Percentiles rank a stretch among this genome's conserved stretches.
phyloP scores from a whole-genome alignment of 2,888 invertebrate genomes.

The Nemoura dubitans region DNA sequence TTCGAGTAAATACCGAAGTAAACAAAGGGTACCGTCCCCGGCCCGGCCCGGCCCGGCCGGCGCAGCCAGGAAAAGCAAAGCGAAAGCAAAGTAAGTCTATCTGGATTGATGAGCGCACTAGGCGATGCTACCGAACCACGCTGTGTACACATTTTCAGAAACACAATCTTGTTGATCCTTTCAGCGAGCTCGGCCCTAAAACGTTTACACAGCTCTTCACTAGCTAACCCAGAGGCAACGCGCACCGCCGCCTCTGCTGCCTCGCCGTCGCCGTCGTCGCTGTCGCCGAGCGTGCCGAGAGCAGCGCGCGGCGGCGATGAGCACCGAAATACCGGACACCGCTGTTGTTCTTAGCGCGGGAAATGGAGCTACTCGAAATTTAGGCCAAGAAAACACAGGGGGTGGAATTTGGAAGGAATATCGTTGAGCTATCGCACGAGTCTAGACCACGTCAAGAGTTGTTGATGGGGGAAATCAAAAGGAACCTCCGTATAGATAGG shows the following conservation, averaged over 20 bases:
- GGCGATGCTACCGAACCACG: conserved; percentile 3
- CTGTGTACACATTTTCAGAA: conserved; percentile 2
- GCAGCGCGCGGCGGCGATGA: background rate
- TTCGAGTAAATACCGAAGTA: background rate
- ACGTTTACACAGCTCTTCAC: conserved; percentile 51
- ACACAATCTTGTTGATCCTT: conserved; percentile 50
- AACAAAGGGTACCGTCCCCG: background rate
- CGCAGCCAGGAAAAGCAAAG: background rate
- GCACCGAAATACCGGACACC: background rate
- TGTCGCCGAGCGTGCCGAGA: background rate
- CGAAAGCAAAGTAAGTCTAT: conserved; percentile 7
- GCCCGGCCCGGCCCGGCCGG: too few species aligned
- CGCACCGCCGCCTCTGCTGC: background rate
- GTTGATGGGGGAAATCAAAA: too few species aligned
- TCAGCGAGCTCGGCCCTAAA: conserved; percentile 49
- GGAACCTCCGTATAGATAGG: too few species aligned
- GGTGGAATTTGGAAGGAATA: too few species aligned
- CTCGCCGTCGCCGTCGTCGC: background rate
- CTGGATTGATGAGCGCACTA: background rate
- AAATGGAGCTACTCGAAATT: background rate
- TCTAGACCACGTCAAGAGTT: too few species aligned
- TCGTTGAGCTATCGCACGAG: too few species aligned
- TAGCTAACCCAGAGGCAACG: background rate
- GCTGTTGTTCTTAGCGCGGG: background rate
- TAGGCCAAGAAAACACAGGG: background rate